Evolutionary conservation across 2,797 vertebrate genomes (phyloP), one percentile per base, ranked within the genome.

Genomic region (Silurus lanzhouensis): DNA sequence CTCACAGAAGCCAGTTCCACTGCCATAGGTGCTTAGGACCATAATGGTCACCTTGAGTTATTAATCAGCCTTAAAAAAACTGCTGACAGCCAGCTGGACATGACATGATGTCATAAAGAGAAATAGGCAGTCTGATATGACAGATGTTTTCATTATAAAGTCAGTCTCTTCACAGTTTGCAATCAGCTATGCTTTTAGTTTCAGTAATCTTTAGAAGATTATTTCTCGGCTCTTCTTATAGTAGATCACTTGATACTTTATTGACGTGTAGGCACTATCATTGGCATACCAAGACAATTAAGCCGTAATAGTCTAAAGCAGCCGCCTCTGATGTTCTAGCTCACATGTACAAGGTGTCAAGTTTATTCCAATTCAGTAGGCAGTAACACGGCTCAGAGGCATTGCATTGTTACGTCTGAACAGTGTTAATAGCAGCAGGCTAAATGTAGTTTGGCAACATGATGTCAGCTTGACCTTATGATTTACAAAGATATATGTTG

Each of bases 1-100:
- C 92, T 95, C 93, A 94, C 91, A 86, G 55, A 77, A 88, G 90
- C 61, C 88, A 89, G 89, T 72, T 88, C 84, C 75, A 87, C 57
- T 87, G 85, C 63, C 84, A 82, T 86, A 90, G 89, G 89, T 90
- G 88, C 83, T 90, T 64, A 70, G n/a, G 82, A 82, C 68, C 88
- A 86, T 64, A 38, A 58, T 88, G 87, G 88, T 90, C 89, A 89
- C 89, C 90, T 91, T 86, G 86, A 84, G 84, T 85, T 84, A 46
- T 83, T 90, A 84, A 87, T 91, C 91, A 88, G 87, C 86, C 86
- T 88, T 87, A 57, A 78, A 87, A 89, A 89, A 91, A 66, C 90
- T 90, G 84, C 81, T 80, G 81, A 86, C 22, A 88, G 71, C 9
- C 27, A 67, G 63, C 46, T 77, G 78, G 58, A 63, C 81, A 68